phyloP scores from a whole-genome alignment of 2,797 vertebrate species.

The Chromis chromis region DNA sequence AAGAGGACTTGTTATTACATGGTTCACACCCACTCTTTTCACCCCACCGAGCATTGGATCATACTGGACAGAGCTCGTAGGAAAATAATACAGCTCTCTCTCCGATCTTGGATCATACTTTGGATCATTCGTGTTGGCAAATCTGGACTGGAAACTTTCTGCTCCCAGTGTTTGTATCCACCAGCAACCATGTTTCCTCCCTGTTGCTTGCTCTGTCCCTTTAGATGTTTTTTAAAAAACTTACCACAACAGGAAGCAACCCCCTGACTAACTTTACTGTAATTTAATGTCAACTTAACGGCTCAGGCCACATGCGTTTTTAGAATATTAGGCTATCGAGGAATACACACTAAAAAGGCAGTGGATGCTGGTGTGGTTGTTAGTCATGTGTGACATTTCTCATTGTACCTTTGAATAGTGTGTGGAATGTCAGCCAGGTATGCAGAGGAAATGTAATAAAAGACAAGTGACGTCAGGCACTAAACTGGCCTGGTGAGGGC shows the following conservation, averaged over 20 bases:
- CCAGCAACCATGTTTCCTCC: slow-evolving; percentile 56
- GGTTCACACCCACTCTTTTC: slow-evolving; percentile 72
- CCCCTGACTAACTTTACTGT: not conserved
- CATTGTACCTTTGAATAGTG: slow-evolving; percentile 51
- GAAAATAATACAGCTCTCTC: slow-evolving; percentile 47
- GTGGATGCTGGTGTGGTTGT: slow-evolving; percentile 13
- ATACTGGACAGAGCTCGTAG: slow-evolving; percentile 54
- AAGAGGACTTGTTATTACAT: slow-evolving; percentile 74
- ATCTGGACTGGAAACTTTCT: slow-evolving; percentile 68
- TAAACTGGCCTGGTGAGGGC: slow-evolving; percentile 47
- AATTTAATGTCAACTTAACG: not conserved
- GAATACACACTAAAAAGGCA: not conserved
- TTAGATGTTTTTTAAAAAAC: slow-evolving; percentile 26
- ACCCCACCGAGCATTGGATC: slow-evolving; percentile 54
- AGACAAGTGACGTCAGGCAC: slow-evolving; percentile 48
- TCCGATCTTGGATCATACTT: slow-evolving; percentile 52
- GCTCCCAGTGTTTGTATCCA: slow-evolving; percentile 61
- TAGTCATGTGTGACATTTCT: slow-evolving; percentile 64
- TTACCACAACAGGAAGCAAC: slow-evolving; percentile 8
- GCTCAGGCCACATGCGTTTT: not conserved
- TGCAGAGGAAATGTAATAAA: slow-evolving; percentile 72
- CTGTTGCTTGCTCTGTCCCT: slow-evolving; percentile 29
- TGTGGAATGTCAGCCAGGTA: slow-evolving; percentile 68
- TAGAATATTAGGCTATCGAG: not conserved
- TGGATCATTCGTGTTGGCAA: slow-evolving; percentile 57